phyloP scores from a whole-genome alignment of 1,140 invertebrate genomes.

The Drosophila takahashii region DNA sequence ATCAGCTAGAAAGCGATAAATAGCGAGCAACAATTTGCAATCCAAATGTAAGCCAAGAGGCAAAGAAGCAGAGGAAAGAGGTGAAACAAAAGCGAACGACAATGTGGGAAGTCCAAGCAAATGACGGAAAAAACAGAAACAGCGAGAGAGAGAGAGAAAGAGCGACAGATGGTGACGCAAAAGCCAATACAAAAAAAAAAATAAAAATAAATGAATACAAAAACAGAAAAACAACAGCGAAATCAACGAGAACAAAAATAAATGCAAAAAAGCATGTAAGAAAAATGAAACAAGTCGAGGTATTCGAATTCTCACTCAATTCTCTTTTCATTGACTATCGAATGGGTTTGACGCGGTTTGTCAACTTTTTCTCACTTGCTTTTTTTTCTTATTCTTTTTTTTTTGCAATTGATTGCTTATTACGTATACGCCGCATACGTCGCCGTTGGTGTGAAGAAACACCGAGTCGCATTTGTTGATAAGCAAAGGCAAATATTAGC shows the following conservation, averaged over 20 bases:
- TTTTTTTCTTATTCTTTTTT: neutral
- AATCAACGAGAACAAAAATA: slow-evolving; percentile 18
- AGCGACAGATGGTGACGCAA: slow-evolving; percentile 41
- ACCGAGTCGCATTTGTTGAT: slow-evolving; percentile 49
- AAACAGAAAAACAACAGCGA: neutral
- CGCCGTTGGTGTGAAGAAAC: slow-evolving; percentile 21
- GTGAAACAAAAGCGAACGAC: slow-evolving; percentile 26
- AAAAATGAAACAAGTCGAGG: neutral
- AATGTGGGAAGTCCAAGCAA: slow-evolving; percentile 26
- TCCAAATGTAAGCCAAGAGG: slow-evolving; percentile 67
- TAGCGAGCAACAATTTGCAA: slow-evolving; percentile 52
- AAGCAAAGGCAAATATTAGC: slow-evolving; percentile 47
- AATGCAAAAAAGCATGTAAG: slow-evolving; percentile 9
- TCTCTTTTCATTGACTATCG: slow-evolving; percentile 57
- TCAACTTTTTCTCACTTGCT: slow-evolving; percentile 29
- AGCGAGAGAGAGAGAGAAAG: slow-evolving; percentile 5
- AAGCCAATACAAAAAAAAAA: slow-evolving; percentile 40
- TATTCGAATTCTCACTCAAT: slow-evolving; percentile 47
- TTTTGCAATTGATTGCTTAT: slow-evolving; percentile 53
- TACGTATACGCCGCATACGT: slow-evolving; percentile 63
- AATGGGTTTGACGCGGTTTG: slow-evolving; percentile 65
- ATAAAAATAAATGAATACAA: slow-evolving; percentile 1
- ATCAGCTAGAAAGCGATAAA: slow-evolving; percentile 43
- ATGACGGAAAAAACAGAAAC: slow-evolving; percentile 16
- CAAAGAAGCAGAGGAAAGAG: slow-evolving; percentile 20